Evolutionary conservation across 2,113 vertebrate genomes (phyloP).

Genomic region (Zosterops japonicus): DNA sequence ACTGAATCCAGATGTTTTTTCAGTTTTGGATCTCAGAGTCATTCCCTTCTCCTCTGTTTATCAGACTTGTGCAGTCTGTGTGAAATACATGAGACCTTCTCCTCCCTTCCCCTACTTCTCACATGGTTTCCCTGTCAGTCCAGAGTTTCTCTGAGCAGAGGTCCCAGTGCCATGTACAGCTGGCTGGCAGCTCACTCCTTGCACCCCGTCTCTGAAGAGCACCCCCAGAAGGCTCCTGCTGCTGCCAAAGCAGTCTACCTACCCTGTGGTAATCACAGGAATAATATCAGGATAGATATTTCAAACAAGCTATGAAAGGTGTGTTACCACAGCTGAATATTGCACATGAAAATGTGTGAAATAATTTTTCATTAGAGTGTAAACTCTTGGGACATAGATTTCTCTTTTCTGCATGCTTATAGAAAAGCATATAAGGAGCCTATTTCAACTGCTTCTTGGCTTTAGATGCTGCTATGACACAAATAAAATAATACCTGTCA

Average conservation of each 20-base stretch:
- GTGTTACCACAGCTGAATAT: not conserved
- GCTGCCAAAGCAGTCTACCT: not conserved
- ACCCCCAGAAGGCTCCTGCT: not conserved
- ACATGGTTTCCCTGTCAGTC: fast-evolving
- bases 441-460: not conserved
- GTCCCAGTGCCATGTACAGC: not conserved
- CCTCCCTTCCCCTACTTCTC: not conserved
- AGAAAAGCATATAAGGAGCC: not conserved
- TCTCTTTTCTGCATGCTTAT: not conserved
- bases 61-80: not conserved
- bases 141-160: not conserved
- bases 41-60: not conserved
- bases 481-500: not conserved
- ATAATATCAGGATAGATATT: not conserved
- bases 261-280: not conserved
- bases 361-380: not conserved
- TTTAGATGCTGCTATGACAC: not conserved
- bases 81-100: not conserved
- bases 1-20: not conserved
- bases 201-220: fast-evolving
- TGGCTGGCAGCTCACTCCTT: not conserved
- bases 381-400: not conserved
- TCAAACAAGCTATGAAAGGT: not conserved
- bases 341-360: not conserved
- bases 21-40: not conserved